These are phyloP conservation scores for Cheilosia soror DNA, from an alignment of 2,888 invertebrate genomes.

Conservation along the genomic window DNA sequence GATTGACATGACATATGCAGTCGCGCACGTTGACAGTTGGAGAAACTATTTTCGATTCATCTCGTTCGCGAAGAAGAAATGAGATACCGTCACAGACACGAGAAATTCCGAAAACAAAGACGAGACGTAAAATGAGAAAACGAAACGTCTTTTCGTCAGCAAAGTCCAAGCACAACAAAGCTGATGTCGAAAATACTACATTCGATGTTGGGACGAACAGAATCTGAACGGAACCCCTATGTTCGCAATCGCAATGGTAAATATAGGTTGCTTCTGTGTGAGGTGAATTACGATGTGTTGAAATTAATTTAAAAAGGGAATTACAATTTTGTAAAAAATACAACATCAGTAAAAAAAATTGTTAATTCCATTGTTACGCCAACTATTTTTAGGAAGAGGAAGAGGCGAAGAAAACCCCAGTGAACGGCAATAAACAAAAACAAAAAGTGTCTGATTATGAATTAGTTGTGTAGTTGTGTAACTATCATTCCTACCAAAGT, in stretches of 20 bases:
- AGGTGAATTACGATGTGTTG: constrained; percentile 8
- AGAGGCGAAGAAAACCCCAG: too few relatives aligned
- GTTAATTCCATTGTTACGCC: too few relatives aligned
- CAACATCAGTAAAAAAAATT: too few relatives aligned
- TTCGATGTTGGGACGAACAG: not conserved
- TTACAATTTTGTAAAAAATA: not conserved
- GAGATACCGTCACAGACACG: constrained; percentile 44
- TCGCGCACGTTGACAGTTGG: constrained; percentile 57
- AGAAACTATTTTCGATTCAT: constrained; percentile 62
- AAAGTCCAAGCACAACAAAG: constrained; percentile 68
- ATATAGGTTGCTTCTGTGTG: constrained; percentile 10
- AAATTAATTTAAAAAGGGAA: not conserved
- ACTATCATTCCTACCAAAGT: too few relatives aligned
- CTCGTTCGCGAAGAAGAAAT: constrained; percentile 36
- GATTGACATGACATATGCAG: constrained; percentile 71
- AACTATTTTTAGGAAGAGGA: too few relatives aligned
- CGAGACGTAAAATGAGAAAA: constrained; percentile 25
- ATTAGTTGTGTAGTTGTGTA: too few relatives aligned
- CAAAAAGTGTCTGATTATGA: too few relatives aligned
- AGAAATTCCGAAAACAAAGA: constrained; percentile 48
- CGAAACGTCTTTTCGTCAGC: constrained; percentile 55
- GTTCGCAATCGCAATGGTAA: constrained; percentile 36
- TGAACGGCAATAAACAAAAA: too few relatives aligned
- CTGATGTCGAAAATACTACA: constrained; percentile 22
- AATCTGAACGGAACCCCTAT: constrained; percentile 17